Evolutionary conservation across 2,797 vertebrate genomes (phyloP), one percentile per base, ranked within the genome.

Genomic region (Hemitrygon akajei): DNA sequence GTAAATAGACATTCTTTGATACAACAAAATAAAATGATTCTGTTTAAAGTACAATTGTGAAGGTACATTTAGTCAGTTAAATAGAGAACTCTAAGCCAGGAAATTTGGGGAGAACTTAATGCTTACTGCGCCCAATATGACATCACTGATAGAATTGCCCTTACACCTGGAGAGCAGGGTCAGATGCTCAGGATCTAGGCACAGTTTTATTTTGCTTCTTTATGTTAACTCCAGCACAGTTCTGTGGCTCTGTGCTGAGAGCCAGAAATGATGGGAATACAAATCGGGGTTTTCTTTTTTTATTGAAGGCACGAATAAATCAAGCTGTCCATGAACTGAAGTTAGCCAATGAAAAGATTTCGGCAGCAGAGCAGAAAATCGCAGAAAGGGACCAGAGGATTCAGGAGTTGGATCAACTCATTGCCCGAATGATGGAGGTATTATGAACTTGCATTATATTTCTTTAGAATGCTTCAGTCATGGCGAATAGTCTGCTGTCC

Each of bases 351-450:
- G 97, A 94, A 94, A 99, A 97, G 94, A 96, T 98, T 94, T 96
- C 95, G 80, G 94, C 94, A 0, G 97, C 98, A 80, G 98, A 98
- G 95, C 96, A 96, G 76, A 98, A 97, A 96, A 98, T 99, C 0
- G 96, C 97, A 60, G 98, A 99, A 94, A 97, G 97, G 93, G 98
- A 99, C 95, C 97, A 97, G 95, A 97, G 97, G 94, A 98, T 99
- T 20, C 94, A 95, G 0, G 99, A 99, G 94, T 95, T 99, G 95
- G 98, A 99, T 95, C 96, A 97, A 77, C 96, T 99, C 27, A 97
- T 99, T 63, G 97, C 97, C 94, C 97, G 98, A 94, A 99, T 99
- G 99, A 97, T 96, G 94, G 97, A 97, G 97, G 99, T 98, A 95
- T n/a, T 16, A 22, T 34, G 3, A 93, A 25, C 16, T 82, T 22